These are phyloP conservation scores for Paedocypris sp. DNA, from an alignment of 2,113 vertebrate genomes.

Conservation along the genomic window DNA sequence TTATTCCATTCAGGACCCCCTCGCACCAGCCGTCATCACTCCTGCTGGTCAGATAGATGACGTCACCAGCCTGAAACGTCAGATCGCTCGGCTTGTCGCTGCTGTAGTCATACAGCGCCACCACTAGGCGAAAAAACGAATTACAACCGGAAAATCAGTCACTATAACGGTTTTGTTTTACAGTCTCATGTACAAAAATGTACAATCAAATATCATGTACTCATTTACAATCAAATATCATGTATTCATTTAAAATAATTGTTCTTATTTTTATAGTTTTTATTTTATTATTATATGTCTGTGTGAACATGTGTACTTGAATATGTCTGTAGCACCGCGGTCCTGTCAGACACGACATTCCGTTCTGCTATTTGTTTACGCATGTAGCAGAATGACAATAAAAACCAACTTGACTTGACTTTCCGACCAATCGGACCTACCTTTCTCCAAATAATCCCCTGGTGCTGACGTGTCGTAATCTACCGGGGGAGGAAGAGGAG, in stretches of 20 bases:
- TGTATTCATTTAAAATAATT: no score
- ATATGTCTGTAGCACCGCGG: no score
- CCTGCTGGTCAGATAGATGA: slow-evolving; percentile 81
- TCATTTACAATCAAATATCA: no score
- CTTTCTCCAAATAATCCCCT: slow-evolving; percentile 51
- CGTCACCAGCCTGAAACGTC: slow-evolving; percentile 75
- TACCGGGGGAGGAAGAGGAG: slow-evolving; percentile 52
- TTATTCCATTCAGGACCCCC: slow-evolving; percentile 73
- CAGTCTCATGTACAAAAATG: not conserved
- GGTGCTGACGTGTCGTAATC: slow-evolving; percentile 44
- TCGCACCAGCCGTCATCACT: slow-evolving; percentile 86
- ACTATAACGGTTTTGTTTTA: not conserved
- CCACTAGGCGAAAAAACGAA: slow-evolving; percentile 64
- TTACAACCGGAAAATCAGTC: not conserved
- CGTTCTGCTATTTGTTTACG: no score
- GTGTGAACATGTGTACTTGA: no score
- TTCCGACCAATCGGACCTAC: slow-evolving; percentile 24
- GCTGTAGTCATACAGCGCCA: slow-evolving; percentile 83
- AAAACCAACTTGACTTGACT: no score
- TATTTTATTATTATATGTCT: no score
- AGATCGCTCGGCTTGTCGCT: slow-evolving; percentile 80
- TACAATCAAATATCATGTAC: no score
- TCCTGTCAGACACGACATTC: no score
- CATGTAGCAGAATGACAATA: no score
- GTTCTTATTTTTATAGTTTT: no score